Evolutionary conservation across 92 coral and sea anemone genomes (phyloP).

Genomic region (Palythoa caribaeorum): DNA sequence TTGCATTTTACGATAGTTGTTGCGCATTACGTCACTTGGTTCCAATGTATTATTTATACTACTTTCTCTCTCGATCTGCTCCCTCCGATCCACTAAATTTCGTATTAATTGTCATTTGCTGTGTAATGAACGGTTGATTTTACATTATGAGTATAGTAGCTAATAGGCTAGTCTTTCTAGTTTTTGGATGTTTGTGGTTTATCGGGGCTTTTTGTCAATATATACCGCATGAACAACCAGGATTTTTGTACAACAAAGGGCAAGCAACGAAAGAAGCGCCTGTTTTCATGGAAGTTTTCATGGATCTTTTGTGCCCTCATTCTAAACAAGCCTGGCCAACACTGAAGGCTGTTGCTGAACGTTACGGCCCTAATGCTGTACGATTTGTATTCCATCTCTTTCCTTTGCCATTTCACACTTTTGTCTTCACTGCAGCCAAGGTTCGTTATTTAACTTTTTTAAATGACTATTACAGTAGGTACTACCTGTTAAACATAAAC

Average conservation of each 20-base stretch:
- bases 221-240: conserved; percentile 42
- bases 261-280: conserved; percentile 46
- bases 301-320: conserved; percentile 38
- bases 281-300: conserved; percentile 31
- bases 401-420: conserved; percentile 42
- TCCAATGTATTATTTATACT: no score
- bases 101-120: background rate
- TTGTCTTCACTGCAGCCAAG: conserved; percentile 49
- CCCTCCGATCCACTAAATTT: no score
- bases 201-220: conserved; percentile 12
- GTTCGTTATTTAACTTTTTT: no score
- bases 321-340: conserved; percentile 33
- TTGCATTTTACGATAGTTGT: no score
- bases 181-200: background rate
- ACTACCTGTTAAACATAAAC: no score
- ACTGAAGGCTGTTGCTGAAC: conserved; percentile 37
- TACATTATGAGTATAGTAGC: background rate
- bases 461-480: background rate
- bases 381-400: conserved; percentile 40
- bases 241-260: conserved; percentile 39
- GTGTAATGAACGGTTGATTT: background rate
- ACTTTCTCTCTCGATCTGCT: no score
- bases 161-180: background rate
- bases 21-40: no score
- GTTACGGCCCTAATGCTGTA: conserved; percentile 35